Evolutionary conservation across 2,113 vertebrate genomes (phyloP).

Genomic region (Toxotes jaculatrix): DNA sequence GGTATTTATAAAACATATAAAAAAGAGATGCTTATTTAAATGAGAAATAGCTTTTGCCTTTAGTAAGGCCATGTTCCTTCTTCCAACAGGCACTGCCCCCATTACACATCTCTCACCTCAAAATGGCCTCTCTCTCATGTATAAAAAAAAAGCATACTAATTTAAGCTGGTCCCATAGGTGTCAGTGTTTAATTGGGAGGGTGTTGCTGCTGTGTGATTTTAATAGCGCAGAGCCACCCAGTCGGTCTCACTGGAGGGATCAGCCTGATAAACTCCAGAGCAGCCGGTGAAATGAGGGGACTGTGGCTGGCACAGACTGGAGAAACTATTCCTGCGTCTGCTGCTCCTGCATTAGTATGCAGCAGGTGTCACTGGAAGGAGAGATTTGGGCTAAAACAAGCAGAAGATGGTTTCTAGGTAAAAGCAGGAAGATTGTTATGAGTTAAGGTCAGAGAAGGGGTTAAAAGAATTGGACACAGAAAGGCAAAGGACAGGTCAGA

Average conservation of each 20-base stretch:
- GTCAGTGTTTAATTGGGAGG: slow-evolving; percentile 57
- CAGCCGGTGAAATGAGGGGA: slow-evolving; percentile 44
- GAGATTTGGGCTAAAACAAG: slow-evolving; percentile 30
- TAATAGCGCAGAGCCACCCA: slow-evolving; percentile 29
- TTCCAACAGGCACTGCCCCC: background rate
- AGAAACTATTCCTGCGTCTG: slow-evolving; percentile 23
- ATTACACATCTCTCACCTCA: slow-evolving; percentile 28
- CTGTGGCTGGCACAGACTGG: background rate
- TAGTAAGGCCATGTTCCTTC: background rate
- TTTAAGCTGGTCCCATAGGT: slow-evolving; percentile 19
- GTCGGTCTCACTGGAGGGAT: slow-evolving; percentile 33
- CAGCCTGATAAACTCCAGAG: slow-evolving; percentile 57
- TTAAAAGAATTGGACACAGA: slow-evolving; percentile 16
- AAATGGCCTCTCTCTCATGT: slow-evolving; percentile 29
- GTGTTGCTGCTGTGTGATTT: slow-evolving; percentile 36
- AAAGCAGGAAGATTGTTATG: slow-evolving; percentile 1
- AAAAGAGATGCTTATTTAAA: background rate
- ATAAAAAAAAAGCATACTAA: slow-evolving; percentile 6
- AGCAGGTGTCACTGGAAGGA: slow-evolving; percentile 13
- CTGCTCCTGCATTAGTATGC: slow-evolving; percentile 42
- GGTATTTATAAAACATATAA: background rate
- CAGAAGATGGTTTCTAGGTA: slow-evolving; percentile 15
- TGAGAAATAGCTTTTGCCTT: background rate
- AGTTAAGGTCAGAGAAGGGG: slow-evolving; percentile 25
- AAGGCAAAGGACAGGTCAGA: slow-evolving; percentile 6